Percentiles rank a stretch among this genome's conserved stretches.
Conservation (phyloP, 2,113 vertebrate genomes). For the Hemibagrus wyckioides region DNA sequence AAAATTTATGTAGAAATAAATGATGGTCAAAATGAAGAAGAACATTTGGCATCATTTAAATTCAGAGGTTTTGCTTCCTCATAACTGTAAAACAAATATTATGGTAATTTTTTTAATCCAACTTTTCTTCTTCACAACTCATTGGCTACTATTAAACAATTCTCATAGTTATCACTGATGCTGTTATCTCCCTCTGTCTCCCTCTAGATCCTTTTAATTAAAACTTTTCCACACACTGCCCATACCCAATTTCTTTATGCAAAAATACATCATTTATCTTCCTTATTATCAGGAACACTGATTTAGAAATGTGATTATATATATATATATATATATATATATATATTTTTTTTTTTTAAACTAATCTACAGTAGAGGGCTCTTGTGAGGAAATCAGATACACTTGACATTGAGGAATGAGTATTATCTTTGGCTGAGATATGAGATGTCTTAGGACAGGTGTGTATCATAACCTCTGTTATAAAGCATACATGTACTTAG, state of each 20-base stretch:
- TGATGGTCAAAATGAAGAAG: not conserved
- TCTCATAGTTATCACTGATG: not conserved
- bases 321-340: no score
- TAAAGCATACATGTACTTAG: not conserved
- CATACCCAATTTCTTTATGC: not conserved
- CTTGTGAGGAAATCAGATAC: not conserved
- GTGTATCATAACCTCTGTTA: not conserved
- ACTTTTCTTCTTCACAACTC: not conserved
- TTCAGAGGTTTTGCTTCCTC: no score
- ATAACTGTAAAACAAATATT: not conserved
- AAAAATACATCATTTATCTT: not conserved
- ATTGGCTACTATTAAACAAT: not conserved
- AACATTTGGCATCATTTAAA: not conserved
- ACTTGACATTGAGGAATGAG: not conserved
- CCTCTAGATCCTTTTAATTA: not conserved
- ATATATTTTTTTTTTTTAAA: no score
- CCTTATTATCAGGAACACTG: not conserved
- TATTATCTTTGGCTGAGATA: no score
- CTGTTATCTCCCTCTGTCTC: not conserved
- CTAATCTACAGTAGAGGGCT: no score
- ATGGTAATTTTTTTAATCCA: not conserved
- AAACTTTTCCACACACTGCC: not conserved
- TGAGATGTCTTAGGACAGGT: not conserved
- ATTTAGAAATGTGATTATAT: not conserved
- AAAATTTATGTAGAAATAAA: not conserved